phyloP scores from a whole-genome alignment of 2,888 invertebrate species.

The Eupeodes latifasciatus region DNA sequence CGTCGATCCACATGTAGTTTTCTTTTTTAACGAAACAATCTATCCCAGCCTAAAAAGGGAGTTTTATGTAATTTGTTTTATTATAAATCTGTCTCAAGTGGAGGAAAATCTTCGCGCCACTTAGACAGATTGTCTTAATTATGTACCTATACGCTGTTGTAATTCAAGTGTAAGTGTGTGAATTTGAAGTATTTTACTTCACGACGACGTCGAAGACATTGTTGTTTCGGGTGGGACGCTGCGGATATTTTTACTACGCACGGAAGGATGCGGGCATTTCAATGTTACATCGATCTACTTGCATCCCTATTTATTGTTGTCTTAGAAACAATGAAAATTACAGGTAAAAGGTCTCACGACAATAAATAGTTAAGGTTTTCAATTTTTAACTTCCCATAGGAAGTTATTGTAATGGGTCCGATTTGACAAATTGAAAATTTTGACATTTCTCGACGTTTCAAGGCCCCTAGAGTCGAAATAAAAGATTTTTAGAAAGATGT shows the following conservation, averaged over 20 bases:
- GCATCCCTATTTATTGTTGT: slow-evolving; percentile 21
- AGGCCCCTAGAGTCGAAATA: no score
- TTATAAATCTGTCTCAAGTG: slow-evolving; percentile 35
- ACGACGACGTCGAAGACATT: neutral
- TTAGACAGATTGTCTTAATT: slow-evolving; percentile 48
- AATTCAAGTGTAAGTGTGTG: slow-evolving; percentile 30
- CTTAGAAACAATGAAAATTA: neutral
- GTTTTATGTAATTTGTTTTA: neutral
- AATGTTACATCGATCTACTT: neutral
- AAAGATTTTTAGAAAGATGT: no score
- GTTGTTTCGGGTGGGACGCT: no score
- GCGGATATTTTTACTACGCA: neutral
- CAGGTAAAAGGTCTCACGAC: no score
- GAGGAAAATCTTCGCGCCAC: slow-evolving; percentile 6
- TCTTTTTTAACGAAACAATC: neutral
- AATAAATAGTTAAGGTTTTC: neutral
- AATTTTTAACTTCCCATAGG: no score
- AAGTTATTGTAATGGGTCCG: no score
- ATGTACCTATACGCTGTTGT: slow-evolving; percentile 15
- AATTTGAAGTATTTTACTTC: slow-evolving; percentile 14
- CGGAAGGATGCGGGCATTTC: neutral
- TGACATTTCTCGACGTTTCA: no score
- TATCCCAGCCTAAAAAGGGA: neutral
- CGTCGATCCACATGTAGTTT: neutral
- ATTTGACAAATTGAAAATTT: no score